Base-by-base conservation (phyloP, 2,797 vertebrate genomes). In the Neomorphus geoffroyi region DNA sequence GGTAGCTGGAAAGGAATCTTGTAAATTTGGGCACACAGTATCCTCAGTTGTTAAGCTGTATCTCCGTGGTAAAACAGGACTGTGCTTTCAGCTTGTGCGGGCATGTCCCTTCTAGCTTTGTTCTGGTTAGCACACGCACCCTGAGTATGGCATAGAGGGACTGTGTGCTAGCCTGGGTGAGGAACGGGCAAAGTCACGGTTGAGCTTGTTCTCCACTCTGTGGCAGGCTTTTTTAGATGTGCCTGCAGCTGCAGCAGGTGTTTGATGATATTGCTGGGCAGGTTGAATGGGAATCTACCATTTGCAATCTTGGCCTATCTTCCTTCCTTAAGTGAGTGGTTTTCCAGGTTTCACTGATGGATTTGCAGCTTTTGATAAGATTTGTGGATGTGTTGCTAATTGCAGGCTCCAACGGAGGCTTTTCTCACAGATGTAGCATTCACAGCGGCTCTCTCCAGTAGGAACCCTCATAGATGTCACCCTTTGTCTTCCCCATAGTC, bases 211-310 rank as follows among this genome's bases (percentile, higher is more conserved):
- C 50, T 65, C 53, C 24, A 26, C 43, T 39, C 13, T 18, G 32
- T 30, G 39, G 22, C 53, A 30, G 35, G 8, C 61, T 90, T 1
- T 17, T 81, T 57, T 32, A 30, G 54, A 18, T 26, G 9, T 64
- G n/a, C 10, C 28, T 73, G 43, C 13, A 30, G 17, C 43, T 80
- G 8, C n/a, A 56, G 56, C 0, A 0, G 53, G 0, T 64, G 3
- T 62, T 77, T 80, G 27, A 32, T 66, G 43, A 22, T 70, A 11
- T 8, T 69, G 26, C 16, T 23, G 58, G 32, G 37, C n/a, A 23
- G n/a, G 18, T 27, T 83, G 50, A 60, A 33, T 27, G 37, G 19
- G 24, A 64, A 9, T 56, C 74, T 61, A 60, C 41, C 24, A 13
- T 35, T 51, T 51, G 19, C 32, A 54, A 3, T 61, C 73, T 66